Evolutionary conservation across 2,797 vertebrate genomes (phyloP), one percentile per base, ranked within the genome.

Genomic region (Tokudaia tokunoshimensis): DNA sequence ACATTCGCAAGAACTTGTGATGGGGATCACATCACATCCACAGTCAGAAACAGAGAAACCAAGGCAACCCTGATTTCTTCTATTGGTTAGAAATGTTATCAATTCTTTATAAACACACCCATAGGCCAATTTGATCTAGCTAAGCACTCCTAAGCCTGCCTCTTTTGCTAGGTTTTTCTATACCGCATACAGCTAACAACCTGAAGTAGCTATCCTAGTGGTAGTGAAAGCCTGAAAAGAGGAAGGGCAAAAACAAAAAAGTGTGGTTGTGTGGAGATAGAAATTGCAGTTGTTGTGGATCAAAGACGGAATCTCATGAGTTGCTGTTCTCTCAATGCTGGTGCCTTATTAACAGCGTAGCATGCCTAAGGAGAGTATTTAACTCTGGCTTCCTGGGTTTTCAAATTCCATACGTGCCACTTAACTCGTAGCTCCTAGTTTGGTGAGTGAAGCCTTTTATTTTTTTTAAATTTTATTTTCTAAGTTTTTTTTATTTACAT

Each of bases 211-310:
- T 13, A 26, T 86, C 13, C 1, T 37, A 52, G 19, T 52, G 11
- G 31, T 6, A 24, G 9, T 81, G 24, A 57, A 1, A 11, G 0
- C 24, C 8, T 17, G 34, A 12, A 29, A 13, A 44, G 1, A 29
- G 4, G 0, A 37, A 19, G 31, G 20, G 26, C 37, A 70, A 1
- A 6, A 20, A 12, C 19, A 13, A 29, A 29, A 8, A 11, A 4
- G 7, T 6, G 6, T 41, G 34, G 1, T 41, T 63, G 57, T 31
- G 29, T 8, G 11, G 41, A 20, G 22, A 20, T 37, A 65, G 11
- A 4, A 22, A 24, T 6, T 4, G n/a, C 34, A 12, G 6, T 29
- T 9, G 2, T n/a, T 61, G 26, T 22, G 1, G 34, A 5, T 79
- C 15, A 31, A 19, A 15, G 1, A 17, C 59, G 0, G 55, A 61